Conservation (phyloP, 1,140 invertebrate species). For the Apis florea region DNA sequence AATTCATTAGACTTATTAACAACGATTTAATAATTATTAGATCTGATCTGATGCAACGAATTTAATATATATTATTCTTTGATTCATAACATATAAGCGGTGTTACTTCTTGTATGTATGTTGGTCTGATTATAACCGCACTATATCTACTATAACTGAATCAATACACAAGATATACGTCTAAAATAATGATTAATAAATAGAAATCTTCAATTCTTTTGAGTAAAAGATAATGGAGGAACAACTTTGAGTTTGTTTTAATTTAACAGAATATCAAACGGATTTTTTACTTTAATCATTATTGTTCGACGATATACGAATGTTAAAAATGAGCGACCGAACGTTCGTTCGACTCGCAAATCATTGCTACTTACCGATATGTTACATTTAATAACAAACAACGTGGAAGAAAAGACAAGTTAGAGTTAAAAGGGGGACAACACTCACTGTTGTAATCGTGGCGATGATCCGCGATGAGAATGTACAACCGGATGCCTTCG, state of each 20-base stretch:
- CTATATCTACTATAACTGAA: neutral
- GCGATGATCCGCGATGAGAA: conserved; percentile 71
- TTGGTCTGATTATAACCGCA: neutral
- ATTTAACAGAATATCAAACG: neutral
- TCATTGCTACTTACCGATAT: neutral
- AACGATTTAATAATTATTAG: neutral
- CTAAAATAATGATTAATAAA: neutral
- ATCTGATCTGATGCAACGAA: neutral
- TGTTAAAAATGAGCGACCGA: neutral
- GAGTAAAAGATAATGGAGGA: neutral
- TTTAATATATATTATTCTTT: neutral
- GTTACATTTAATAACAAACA: conserved; percentile 28
- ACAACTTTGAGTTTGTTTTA: neutral
- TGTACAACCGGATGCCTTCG: conserved; percentile 78
- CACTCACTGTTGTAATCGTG: conserved; percentile 72
- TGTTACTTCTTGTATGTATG: neutral
- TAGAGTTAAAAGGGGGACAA: conserved; percentile 47
- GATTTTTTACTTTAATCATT: conserved; percentile 22
- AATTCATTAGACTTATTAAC: neutral
- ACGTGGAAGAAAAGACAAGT: conserved; percentile 14
- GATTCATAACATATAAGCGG: neutral
- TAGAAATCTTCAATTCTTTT: neutral
- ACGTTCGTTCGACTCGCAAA: too few species aligned
- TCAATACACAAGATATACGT: neutral
- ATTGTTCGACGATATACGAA: neutral